Base-by-base conservation (phyloP, 1,140 invertebrate genomes). In the Lutraria rhynchaena region DNA sequence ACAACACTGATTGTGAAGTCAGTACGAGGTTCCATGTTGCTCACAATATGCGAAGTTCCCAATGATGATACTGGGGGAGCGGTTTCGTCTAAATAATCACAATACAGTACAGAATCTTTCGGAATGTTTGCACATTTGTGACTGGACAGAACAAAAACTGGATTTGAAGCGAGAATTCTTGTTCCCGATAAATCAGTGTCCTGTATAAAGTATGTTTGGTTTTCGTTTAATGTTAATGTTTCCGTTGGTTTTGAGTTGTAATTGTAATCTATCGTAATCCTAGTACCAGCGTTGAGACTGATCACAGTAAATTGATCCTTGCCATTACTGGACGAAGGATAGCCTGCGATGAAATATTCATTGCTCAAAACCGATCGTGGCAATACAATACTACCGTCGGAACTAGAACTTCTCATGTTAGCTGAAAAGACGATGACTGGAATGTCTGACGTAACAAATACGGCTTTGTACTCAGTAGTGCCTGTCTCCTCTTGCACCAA, bases 1-100 rank as follows among this genome's bases (percentile, higher is more conserved):
- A 49, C 63, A 44, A 67, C 29, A 24, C 63, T 46, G 4, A 67
- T 22, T 33, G 63, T 67, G 44, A 67, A 67, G 31, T 49, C 63
- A 46, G 37, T 13, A 1, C 63, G 63, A 27, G 63, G 63, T 3
- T 49, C 31, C 63, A 67, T 67, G n/a, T 46, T 46, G 44, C 37
- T 51, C 0, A 67, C 13, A 67, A 67, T 31, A 67, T 67, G 63
- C 19, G 29, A 27, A 1, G 41, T 13, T 27, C 63, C 63, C 19
- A 67, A 41, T n/a, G 63, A 46, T 3, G 3, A 19, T 24, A 51
- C 29, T 27, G 63, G 63, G 27, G 63, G 63, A 37, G 49, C 31
- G 0, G 22, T 31, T 49, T 49, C 63, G 3, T 15, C 41, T 29
- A 67, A 31, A 24, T 46, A 67, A 41, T 67, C 63, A 49, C 37